phyloP scores from a whole-genome alignment of 2,113 vertebrate genomes.

The Craseonycteris thonglongyai region DNA sequence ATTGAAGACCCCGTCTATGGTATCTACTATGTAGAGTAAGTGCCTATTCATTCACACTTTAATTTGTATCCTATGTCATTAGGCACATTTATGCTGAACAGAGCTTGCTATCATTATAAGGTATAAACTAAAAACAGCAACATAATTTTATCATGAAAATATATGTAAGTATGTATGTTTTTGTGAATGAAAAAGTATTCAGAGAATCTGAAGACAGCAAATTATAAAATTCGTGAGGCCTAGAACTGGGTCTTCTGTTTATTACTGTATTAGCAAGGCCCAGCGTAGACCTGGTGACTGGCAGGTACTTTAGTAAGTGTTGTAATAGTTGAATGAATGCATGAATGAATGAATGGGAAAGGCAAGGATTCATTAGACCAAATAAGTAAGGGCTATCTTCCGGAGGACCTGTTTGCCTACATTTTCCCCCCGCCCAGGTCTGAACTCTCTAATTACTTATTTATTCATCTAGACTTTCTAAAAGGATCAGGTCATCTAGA shows the following conservation, averaged over 20 bases:
- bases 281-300: not conserved
- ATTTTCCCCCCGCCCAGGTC: not conserved
- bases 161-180: not conserved
- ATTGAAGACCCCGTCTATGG: constrained; percentile 99
- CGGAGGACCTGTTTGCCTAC: not conserved
- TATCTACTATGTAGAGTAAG: constrained; percentile 99
- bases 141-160: not conserved
- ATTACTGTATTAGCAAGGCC: not conserved
- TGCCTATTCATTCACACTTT: constrained; percentile 44
- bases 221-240: not conserved
- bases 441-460: not conserved
- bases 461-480: not conserved
- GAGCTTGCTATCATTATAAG: not conserved
- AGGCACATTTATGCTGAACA: not conserved
- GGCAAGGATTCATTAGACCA: not conserved
- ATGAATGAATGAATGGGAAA: not conserved
- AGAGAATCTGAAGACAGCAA: not conserved
- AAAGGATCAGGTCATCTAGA: not conserved
- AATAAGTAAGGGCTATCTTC: not conserved
- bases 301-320: not conserved
- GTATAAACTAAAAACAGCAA: not conserved
- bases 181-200: not conserved
- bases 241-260: not conserved
- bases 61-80: not conserved
- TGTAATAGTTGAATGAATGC: not conserved